Evolutionary conservation across 2,113 vertebrate species (phyloP).

Genomic region (Empidonax alnorum): DNA sequence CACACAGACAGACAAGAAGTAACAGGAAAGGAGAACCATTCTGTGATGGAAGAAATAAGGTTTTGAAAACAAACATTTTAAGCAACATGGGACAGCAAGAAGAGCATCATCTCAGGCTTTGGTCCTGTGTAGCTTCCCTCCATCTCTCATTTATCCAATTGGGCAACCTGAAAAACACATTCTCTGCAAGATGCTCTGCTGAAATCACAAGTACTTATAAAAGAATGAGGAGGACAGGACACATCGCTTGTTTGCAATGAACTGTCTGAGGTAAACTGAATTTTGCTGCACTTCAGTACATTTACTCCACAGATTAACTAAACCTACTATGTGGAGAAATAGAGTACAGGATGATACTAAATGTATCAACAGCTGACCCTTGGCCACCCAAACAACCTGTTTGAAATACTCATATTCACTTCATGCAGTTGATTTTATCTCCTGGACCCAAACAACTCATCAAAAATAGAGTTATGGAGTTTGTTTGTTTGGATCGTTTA

Average conservation of each 20-base stretch:
- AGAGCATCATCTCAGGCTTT: not conserved
- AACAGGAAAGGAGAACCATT: not conserved
- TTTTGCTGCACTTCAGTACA: not conserved
- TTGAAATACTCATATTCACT: not conserved
- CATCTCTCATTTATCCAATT: not conserved
- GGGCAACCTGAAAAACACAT: not conserved
- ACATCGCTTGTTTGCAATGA: not conserved
- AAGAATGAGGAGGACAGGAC: not conserved
- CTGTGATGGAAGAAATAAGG: not conserved
- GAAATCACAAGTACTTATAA: not conserved
- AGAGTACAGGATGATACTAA: not conserved
- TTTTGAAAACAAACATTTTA: not conserved
- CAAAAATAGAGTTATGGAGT: not conserved
- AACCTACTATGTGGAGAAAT: not conserved
- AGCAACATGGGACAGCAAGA: not conserved
- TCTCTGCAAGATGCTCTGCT: not conserved
- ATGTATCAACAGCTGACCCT: not conserved
- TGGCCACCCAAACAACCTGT: not conserved
- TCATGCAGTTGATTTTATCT: not conserved
- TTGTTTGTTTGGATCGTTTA: not conserved
- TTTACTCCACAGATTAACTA: not conserved
- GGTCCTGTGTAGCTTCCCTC: not conserved
- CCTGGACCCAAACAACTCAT: not conserved
- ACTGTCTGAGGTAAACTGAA: not conserved
- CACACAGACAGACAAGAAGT: not conserved